Percentiles rank a stretch among this genome's conserved stretches.
These are phyloP conservation scores for Coendou prehensilis DNA, from an alignment of 2,797 vertebrate genomes.

Conservation along the genomic window DNA sequence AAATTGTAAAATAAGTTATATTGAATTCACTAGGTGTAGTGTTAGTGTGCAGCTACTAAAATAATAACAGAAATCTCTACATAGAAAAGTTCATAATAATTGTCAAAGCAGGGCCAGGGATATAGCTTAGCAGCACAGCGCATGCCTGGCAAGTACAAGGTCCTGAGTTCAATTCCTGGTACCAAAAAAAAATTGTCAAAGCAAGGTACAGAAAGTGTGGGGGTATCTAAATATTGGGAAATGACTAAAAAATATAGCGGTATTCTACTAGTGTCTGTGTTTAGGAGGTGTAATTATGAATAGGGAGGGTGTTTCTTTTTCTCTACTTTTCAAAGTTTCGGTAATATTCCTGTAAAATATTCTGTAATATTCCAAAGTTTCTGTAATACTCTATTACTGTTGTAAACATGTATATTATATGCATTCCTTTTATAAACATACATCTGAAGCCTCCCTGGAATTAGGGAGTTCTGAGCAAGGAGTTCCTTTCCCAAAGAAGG, in stretches of 20 bases:
- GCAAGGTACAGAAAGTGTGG: neutral
- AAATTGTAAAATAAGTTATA: conserved; percentile 29
- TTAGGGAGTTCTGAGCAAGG: conserved; percentile 50
- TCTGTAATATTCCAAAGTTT: conserved; percentile 70
- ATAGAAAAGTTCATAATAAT: conserved; percentile 19
- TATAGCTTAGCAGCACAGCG: no score
- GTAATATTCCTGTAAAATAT: conserved; percentile 48
- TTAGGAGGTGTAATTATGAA: conserved; percentile 55
- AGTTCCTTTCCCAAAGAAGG: conserved; percentile 48
- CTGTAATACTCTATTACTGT: conserved; percentile 62
- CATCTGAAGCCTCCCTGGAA: conserved; percentile 62
- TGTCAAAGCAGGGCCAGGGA: neutral
- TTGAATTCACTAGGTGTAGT: neutral
- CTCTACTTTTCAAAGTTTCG: conserved; percentile 66
- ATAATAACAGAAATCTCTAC: neutral
- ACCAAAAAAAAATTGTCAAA: neutral
- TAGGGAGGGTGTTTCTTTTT: neutral
- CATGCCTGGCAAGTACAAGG: no score
- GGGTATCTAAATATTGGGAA: neutral
- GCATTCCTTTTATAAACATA: conserved; percentile 62
- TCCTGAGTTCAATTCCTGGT: no score
- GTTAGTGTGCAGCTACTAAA: neutral
- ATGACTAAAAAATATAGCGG: neutral
- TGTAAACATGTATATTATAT: conserved; percentile 12
- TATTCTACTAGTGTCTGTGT: neutral